A percentile compares a stretch with the other conserved stretches of the same genome.
Conservation (phyloP, 2,888 invertebrate genomes). For the Brenthis daphne region DNA sequence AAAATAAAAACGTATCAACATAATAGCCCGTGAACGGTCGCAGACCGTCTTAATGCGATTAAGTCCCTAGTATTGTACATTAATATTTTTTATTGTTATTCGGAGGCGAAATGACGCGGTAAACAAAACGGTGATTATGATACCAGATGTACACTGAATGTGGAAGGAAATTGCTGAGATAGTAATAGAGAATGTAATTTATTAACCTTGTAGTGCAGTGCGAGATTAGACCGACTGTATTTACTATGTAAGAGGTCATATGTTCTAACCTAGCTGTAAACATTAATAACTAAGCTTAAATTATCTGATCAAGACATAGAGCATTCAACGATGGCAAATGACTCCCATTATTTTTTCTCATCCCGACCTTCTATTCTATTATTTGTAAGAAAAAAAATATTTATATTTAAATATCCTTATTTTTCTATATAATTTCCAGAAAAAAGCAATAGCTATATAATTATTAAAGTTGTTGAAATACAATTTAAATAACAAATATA, state of each 20-base stretch:
- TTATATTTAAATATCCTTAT: too few species aligned
- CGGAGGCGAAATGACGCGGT: conserved; percentile 68
- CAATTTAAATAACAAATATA: too few species aligned
- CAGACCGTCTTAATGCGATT: conserved; percentile 70
- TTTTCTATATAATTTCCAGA: too few species aligned
- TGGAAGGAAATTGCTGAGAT: conserved; percentile 23
- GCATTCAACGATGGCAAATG: neutral
- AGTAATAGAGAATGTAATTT: conserved; percentile 15
- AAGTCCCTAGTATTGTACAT: conserved; percentile 62
- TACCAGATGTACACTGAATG: conserved; percentile 52
- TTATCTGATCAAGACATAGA: neutral
- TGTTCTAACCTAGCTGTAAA: too few species aligned
- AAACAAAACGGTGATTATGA: conserved; percentile 71
- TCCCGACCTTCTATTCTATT: too few species aligned
- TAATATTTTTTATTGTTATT: conserved; percentile 78
- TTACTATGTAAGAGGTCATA: too few species aligned
- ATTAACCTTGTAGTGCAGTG: neutral
- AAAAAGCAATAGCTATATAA: too few species aligned
- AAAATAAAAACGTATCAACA: conserved; percentile 71
- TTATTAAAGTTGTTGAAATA: too few species aligned
- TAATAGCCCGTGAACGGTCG: conserved; percentile 76
- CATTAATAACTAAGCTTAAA: neutral
- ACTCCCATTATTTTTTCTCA: neutral
- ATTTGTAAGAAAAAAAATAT: too few species aligned
- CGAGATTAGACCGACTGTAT: too few species aligned